These are phyloP conservation scores for Brachionus calyciflorus DNA, from an alignment of 1,140 invertebrate species.

Conservation along the genomic window DNA sequence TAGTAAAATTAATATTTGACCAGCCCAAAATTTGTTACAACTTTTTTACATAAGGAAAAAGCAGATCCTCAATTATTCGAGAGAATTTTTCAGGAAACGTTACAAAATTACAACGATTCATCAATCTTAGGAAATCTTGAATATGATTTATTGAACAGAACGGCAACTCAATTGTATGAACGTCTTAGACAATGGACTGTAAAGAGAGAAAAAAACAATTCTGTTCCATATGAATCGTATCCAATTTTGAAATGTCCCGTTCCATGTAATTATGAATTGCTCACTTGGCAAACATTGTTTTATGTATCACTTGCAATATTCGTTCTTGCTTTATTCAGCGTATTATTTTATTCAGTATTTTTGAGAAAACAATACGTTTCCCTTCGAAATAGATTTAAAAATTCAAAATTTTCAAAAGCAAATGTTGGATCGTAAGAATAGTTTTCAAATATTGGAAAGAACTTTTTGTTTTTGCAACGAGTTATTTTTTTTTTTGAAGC, in stretches of 20 bases:
- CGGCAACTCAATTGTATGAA: slow-evolving; percentile 5
- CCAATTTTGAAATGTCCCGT: slow-evolving; percentile 38
- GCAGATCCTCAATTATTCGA: slow-evolving; percentile 13
- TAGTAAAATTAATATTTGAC: too few relatives aligned
- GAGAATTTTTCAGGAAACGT: not conserved
- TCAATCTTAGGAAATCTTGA: not conserved
- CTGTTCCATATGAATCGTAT: not conserved
- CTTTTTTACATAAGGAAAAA: slow-evolving; percentile 34
- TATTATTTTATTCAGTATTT: slow-evolving; percentile 36
- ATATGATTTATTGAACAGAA: slow-evolving; percentile 2
- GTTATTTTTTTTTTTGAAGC: not conserved
- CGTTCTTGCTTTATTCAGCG: not conserved
- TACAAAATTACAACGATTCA: slow-evolving; percentile 4
- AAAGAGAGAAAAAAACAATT: not conserved
- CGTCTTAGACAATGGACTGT: not conserved
- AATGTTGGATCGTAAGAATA: not conserved
- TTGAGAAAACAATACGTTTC: slow-evolving; percentile 32
- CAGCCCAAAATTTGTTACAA: too few relatives aligned
- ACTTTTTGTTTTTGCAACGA: not conserved
- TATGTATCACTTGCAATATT: slow-evolving; percentile 23
- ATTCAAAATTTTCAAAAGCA: slow-evolving; percentile 21
- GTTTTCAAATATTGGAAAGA: not conserved
- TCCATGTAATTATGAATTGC: not conserved
- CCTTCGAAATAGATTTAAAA: slow-evolving; percentile 1
- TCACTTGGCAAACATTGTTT: slow-evolving; percentile 29